Evolutionary conservation across 2,888 invertebrate species (phyloP).

Genomic region (Drosophila atroscutellata): DNA sequence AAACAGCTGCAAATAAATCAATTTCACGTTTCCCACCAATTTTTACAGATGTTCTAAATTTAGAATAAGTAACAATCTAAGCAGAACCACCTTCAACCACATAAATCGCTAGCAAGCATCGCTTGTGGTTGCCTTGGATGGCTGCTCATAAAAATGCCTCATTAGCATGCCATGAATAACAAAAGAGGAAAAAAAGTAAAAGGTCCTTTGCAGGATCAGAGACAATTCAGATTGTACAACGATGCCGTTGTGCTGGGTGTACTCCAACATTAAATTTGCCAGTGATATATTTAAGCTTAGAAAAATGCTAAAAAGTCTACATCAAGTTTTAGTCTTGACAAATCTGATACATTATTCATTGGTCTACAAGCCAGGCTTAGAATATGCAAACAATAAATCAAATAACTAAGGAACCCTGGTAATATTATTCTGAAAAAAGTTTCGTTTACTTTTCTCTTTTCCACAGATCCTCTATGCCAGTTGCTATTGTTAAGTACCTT

Average conservation of each 20-base stretch:
- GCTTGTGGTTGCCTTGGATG: conserved; percentile 8
- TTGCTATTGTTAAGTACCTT: background rate
- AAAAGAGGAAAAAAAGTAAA: conserved; percentile 4
- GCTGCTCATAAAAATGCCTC: conserved; percentile 19
- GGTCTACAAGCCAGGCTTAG: background rate
- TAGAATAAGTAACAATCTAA: conserved; percentile 6
- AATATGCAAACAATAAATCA: background rate
- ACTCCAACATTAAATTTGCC: conserved; percentile 1
- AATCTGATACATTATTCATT: conserved; percentile 5
- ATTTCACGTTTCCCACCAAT: background rate
- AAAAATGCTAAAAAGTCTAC: background rate
- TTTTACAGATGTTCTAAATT: conserved; percentile 8
- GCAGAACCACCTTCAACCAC: conserved; percentile 14
- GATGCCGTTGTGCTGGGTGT: background rate
- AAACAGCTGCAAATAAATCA: conserved; percentile 1
- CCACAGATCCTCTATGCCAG: background rate
- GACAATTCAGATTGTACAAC: background rate
- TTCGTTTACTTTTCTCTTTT: background rate
- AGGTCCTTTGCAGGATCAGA: conserved; percentile 2
- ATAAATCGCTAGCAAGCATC: conserved; percentile 9
- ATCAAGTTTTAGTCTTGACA: background rate
- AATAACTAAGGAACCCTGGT: background rate
- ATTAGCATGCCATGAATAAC: conserved; percentile 36
- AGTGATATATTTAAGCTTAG: background rate
- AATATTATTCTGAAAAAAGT: background rate